A percentile compares a stretch with the other conserved stretches of the same genome.
These are phyloP conservation scores for Cosmia trapezina DNA, from an alignment of 2,888 invertebrate genomes.

Conservation along the genomic window DNA sequence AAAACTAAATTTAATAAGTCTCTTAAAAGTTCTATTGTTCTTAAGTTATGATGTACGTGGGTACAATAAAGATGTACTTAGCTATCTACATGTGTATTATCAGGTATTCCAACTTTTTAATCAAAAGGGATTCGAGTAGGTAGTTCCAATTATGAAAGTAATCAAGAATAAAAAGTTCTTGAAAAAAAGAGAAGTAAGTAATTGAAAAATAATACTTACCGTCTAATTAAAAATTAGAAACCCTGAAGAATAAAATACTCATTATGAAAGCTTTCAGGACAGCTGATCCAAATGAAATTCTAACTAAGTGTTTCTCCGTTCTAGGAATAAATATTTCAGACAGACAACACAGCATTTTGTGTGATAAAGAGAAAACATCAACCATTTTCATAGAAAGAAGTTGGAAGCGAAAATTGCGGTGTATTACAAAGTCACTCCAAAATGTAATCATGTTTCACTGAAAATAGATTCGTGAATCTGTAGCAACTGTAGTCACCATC, in stretches of 20 bases:
- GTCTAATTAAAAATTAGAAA: slow-evolving; percentile 7
- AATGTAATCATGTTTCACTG: not conserved
- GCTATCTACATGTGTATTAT: too few species aligned
- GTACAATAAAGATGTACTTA: too few species aligned
- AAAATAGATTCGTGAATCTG: not conserved
- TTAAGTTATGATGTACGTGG: too few species aligned
- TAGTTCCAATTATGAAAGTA: not conserved
- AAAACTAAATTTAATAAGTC: too few species aligned
- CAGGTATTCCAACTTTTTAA: not conserved
- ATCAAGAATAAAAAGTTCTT: not conserved
- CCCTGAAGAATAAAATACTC: not conserved
- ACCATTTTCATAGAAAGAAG: not conserved
- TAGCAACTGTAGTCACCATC: not conserved
- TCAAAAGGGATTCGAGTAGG: not conserved
- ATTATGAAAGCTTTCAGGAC: not conserved
- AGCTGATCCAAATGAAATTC: slow-evolving; percentile 8
- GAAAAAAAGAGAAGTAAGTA: not conserved
- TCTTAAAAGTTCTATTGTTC: too few species aligned
- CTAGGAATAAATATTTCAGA: not conserved
- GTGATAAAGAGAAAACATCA: too few species aligned
- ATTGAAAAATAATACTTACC: not conserved
- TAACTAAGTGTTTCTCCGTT: not conserved
- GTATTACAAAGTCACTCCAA: not conserved
- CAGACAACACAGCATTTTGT: too few species aligned
- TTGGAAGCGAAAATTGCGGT: not conserved